Base-by-base conservation (phyloP, 2,113 vertebrate genomes). In the Lutjanus erythropterus region DNA sequence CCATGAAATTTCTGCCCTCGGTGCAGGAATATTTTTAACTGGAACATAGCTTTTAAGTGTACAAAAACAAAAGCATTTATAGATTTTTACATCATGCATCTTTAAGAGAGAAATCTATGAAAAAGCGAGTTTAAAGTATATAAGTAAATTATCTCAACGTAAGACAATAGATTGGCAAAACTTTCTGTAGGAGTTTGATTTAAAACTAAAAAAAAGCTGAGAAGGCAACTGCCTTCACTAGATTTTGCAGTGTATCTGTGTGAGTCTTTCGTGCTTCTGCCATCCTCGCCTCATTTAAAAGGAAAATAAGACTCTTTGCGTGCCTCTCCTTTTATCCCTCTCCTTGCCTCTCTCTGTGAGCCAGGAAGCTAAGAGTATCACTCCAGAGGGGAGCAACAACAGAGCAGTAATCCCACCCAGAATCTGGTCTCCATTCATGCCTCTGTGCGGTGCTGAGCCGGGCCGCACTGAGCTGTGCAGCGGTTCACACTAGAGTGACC, bases 401-500 rank as follows among this genome's bases (percentile, higher is more conserved):
- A 76, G 75, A 15, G 60, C 33, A 50, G 52, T 92, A 86, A 92
- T 91, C 86, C 88, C 88, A 89, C 88, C 80, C 79, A 77, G 83
- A 87, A 69, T 86, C 77, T 67, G 19, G 69, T 80, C 80, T 77
- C 70, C 76, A 78, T 85, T 90, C 77, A 79, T 11, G 74, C 39
- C 71, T 82, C 78, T 80, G 74, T 73, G 81, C 83, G 59, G 77
- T 60, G 78, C 71, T 84, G 86, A 89, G 84, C 79, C 69, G 21
- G 70, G 75, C 71, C 4, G 44, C 87, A 70, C 73, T 84, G 78
- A 84, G 80, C 86, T 78, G 86, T 85, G 83, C 79, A 64, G 75
- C 71, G 39, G 84, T 88, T 90, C 85, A 88, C 86, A 87, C 81
- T 68, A 83, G 88, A 92, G 83, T 88, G 89, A 88, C 86, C 90